Base-by-base conservation (phyloP, 2,888 invertebrate genomes). In the Clitarchus hookeri region DNA sequence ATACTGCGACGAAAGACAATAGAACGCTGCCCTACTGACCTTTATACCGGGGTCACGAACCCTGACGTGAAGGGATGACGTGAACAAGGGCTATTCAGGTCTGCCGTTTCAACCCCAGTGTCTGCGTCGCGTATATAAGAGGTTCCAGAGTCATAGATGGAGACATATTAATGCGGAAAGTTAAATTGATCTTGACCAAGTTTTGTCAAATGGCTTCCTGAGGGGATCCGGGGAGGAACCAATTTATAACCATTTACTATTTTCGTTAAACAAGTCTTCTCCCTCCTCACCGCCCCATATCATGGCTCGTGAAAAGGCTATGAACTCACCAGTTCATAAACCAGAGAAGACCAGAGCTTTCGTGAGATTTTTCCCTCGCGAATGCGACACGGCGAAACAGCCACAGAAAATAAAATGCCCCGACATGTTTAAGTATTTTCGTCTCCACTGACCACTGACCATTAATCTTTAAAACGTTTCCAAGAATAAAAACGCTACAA, bases 81-180 rank as follows among this genome's bases (percentile, higher is more conserved):
- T 65, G 65, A 65, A 65, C 65, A 65, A 19, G 65, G 65, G 65
- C 65, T 65, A 65, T 65, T 65, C 65, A 19, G n/a, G 23, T 2
- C 65, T n/a, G 65, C 16, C 48, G 48, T 16, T 13, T 11, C 23
- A 1, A 8, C 16, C 65, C 65, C 65, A 11, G 1, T 65, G 8
- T 19, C 65, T 65, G 11, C n/a, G 16, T 19, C 65, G 11, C 65
- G 23, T n/a, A n/a, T 65, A 65, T 23, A n/a, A 65, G 65, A 65
- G 65, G 65, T 65, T 23, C n/a, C 65, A 6, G 65, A 23, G 65
- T 19, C 65, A 65, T 65, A 23, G 65, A 2, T 23, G 65, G 23
- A 65, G 65, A 65, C n/a, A 19, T 65, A 65, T 65, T 65, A 65
- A 65, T 65, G 65, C n/a, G 65, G 65, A 65, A 65, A 65, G 65